Base-by-base conservation (phyloP, 2,888 invertebrate genomes). In the Hipparchia semele region DNA sequence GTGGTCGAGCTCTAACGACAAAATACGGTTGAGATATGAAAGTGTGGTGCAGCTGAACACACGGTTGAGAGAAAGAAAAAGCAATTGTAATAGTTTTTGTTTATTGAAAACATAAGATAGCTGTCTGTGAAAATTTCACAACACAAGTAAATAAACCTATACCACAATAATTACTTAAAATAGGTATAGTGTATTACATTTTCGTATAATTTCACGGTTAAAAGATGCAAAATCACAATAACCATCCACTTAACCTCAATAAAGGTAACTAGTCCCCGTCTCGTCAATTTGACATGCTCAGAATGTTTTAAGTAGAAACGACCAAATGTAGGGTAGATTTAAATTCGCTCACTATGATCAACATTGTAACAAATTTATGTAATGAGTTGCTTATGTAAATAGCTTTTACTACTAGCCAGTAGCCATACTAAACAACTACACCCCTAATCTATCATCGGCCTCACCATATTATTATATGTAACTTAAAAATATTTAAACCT, bases 61-160 rank as follows among this genome's bases (percentile, higher is more conserved):
- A 39, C 53, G 53, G 10, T 2, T 53, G 53, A 12, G n/a, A 13
- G 6, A 56, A 3, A 56, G 56, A 13, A 8, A 56, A 56, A 56
- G 33, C 8, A 79, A 76, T 60, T 54, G 60, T 33, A 49, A 61
- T 62, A 70, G 84, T 83, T 82, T 84, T 83, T 80, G 83, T 89
- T 87, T 91, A 90, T 85, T 91, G 80, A 85, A 87, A 88, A 73
- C 86, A 84, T 86, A 87, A 88, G 87, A 87, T 83, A 88, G 85
- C 83, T 85, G 88, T 90, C 88, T 86, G 82, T 84, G 83, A 86
- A 83, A 84, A 87, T 86, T 87, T 90, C 87, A 87, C 83, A 80
- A 80, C 79, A 53, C 67, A 72, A 67, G 71, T 75, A 72, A 68
- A 67, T 68, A 72, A 62, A 67, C 64, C 58, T 65, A 73, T 74